Conservation (phyloP, 1,140 invertebrate species). For the Apis laboriosa region DNA sequence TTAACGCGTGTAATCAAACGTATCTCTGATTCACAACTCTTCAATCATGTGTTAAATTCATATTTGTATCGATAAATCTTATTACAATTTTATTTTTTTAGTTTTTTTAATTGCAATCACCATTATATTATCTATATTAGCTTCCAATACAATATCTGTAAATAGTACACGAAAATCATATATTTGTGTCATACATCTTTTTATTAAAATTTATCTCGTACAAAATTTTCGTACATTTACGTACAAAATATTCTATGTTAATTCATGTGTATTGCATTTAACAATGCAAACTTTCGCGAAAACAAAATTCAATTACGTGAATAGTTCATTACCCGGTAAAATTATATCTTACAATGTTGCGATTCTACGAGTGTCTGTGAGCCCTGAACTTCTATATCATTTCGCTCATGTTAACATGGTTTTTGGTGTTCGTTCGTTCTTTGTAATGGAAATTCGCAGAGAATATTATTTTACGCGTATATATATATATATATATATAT, state of each 20-base stretch:
- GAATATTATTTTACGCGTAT: slow-evolving; percentile 18
- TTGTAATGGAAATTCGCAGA: slow-evolving; percentile 27
- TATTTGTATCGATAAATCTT: not conserved
- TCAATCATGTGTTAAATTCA: not conserved
- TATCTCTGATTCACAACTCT: not conserved
- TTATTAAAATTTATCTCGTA: too few species aligned
- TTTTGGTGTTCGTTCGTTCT: not conserved
- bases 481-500: not conserved
- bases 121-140: too few species aligned
- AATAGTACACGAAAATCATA: too few species aligned
- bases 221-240: too few species aligned
- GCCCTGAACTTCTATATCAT: not conserved
- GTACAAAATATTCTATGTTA: not conserved
- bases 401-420: slow-evolving; percentile 14
- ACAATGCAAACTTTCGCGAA: not conserved
- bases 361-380: not conserved
- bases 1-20: slow-evolving; percentile 17
- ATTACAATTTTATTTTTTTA: not conserved
- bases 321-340: slow-evolving; percentile 18
- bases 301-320: not conserved
- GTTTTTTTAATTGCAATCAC: too few species aligned
- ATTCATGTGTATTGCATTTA: not conserved
- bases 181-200: too few species aligned
- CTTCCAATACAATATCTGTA: too few species aligned
- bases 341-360: not conserved